Base-by-base conservation (phyloP, 2,113 vertebrate species). In the Thalassoma bifasciatum region DNA sequence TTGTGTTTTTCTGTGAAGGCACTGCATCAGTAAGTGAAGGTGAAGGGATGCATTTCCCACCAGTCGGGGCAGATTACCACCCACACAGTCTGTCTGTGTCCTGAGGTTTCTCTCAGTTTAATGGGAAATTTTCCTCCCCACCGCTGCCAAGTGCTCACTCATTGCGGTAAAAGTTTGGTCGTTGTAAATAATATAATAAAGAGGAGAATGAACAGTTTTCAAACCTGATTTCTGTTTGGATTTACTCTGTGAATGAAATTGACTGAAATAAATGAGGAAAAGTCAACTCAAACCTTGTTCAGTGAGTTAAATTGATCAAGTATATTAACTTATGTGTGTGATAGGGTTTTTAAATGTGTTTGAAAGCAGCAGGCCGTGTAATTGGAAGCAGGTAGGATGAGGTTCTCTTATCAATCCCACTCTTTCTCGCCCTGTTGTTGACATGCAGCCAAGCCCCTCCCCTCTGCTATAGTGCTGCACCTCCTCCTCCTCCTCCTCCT, bases 381-480 rank as follows among this genome's bases (percentile, higher is more conserved):
- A 77, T 30, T 74, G 58, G 51, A 71, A 71, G 49, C 54, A 72
- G 77, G 34, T 65, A 77, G 42, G 54, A 34, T 72, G 64, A 66
- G 26, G 79, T 69, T 77, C 42, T n/a, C 14, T 54, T 13, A 42
- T 63, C 14, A 8, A 24, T 52, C 46, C 60, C 42, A 53, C 49
- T 69, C 34, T 51, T 36, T 21, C 3, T 17, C 51, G 30, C 23
- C 24, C 53, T 61, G 74, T 52, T 64, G 42, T 75, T 82, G 57
- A 77, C 49, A 58, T 38, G 7, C 30, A 40, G 69, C 65, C 72
- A 90, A 85, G 68, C 68, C 49, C 89, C 88, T 74, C 89, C 89
- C 64, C 76, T 52, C 54, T 69, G 23, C 53, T 53, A 51, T 12
- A 58, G 22, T 19, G 38, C 34, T 22, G 30, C 68, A 34, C 50